Percentiles rank a stretch among this genome's conserved stretches.
Conservation (phyloP, 2,888 invertebrate genomes). For the Aleiodes testaceus region DNA sequence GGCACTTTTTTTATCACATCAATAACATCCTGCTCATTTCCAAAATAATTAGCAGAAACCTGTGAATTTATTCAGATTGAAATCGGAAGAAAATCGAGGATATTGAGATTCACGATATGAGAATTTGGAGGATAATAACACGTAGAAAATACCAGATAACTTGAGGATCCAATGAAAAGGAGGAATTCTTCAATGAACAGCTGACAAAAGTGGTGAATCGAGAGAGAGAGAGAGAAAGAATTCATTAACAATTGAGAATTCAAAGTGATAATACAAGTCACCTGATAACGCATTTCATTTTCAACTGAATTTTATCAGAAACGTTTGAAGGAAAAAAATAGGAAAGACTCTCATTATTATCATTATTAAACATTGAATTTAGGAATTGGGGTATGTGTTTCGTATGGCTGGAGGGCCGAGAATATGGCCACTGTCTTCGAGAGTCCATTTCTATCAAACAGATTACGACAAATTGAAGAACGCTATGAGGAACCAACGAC, state of each 20-base stretch:
- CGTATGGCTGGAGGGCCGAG: conserved; percentile 52
- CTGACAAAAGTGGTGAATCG: conserved; percentile 26
- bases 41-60: too few relatives aligned
- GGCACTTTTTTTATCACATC: too few relatives aligned
- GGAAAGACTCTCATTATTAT: background rate
- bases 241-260: conserved; percentile 3
- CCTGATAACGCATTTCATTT: conserved; percentile 17
- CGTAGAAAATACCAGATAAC: too few relatives aligned
- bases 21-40: too few relatives aligned
- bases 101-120: too few relatives aligned
- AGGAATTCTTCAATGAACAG: conserved; percentile 33
- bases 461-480: conserved; percentile 77
- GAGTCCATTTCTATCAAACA: conserved; percentile 78
- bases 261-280: background rate
- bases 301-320: background rate
- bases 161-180: background rate
- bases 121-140: too few relatives aligned
- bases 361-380: conserved; percentile 11
- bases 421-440: conserved; percentile 80
- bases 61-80: too few relatives aligned
- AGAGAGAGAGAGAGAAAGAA: conserved; percentile 5
- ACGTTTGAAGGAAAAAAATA: background rate
- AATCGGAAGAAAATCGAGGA: too few relatives aligned
- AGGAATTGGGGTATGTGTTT: conserved; percentile 38
- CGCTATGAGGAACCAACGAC: conserved; percentile 77